Base-by-base conservation (phyloP, 2,888 invertebrate species). In the Tetanocera ferruginea region DNA sequence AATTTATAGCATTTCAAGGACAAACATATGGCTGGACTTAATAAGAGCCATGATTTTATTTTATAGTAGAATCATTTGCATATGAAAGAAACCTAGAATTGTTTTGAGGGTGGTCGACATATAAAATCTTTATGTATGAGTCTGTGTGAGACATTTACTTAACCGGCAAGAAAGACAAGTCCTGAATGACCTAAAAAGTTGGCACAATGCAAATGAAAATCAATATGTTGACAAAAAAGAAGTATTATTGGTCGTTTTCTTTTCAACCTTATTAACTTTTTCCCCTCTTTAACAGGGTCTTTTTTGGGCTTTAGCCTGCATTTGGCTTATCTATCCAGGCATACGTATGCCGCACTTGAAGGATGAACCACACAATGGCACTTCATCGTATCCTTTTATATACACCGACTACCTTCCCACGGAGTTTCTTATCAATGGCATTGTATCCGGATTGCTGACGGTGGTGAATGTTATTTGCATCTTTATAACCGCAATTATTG, bases 391-490 rank as follows among this genome's bases (percentile, higher is more conserved):
- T 84, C 90, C 91, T 11, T 93, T 93, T 49, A 86, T 94, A 37
- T 96, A 96, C 87, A 94, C 94, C 72, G 92, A 94, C 84, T 94
- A 95, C 87, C 90, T 95, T 83, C 94, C 95, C 2, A 92, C 93
- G 49, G 96, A 96, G 88, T 94, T 94, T 86, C 93, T 94, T 73
- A 91, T 94, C 79, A 94, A 95, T 85, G 96, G 96, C 31, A 93
- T 94, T 76, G 93, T 96, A 76, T 96, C 96, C 85, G 94, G 95
- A 78, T 93, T 94, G 81, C 89, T 96, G 73, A 96, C 96, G 2
- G 91, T 96, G 71, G 92, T 96, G 51, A 96, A 96, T 88, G 95
- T 96, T 79, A 92, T 94, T 85, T 95, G 96, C 89, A 96, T 96
- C 86, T 94, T 95, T 87, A 92, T 95, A 83, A 94, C 95, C 72